Base-by-base conservation (phyloP, 2,113 vertebrate genomes). In the Ochotona curzoniae region DNA sequence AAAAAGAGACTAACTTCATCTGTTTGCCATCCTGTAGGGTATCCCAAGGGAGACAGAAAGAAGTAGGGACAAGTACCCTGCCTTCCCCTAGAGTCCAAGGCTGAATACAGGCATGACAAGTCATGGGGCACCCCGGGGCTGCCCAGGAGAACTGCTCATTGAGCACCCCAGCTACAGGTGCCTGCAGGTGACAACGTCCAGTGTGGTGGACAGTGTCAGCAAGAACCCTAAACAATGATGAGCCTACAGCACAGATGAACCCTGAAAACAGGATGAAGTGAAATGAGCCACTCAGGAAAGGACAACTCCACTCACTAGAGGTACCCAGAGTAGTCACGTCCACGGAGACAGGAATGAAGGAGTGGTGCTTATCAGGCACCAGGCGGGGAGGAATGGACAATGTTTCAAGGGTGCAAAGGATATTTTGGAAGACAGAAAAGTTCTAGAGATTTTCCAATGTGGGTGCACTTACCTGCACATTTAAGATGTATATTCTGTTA, bases 41-140 rank as follows among this genome's bases (percentile, higher is more conserved):
- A 4, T 7, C 14, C 1, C 0, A 2, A 6, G 5, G 18, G 38
- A 54, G 17, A 9, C 8, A 10, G 54, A 57, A 14, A 21, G 28
- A 70, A 49, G 17, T 2, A 20, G 17, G 54, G 4, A 30, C 38
- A 32, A 10, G 67, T 32, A 6, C 25, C 38, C 26, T 23, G 4
- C 76, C 15, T 87, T 32, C 3, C 71, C 35, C 25, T 81, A 18
- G 30, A 17, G 20, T 35, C 32, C 61, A 23, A 82, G 20, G 30
- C 17, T 60, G 30, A 9, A 76, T 18, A 66, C n/a, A 89, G 1
- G n/a, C 4, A 69, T 10, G 7, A 49, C 0, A 57, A 21, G n/a
- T 28, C 30, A 57, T 54, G 69, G n/a, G 30, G 49, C 11, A 54
- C 66, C 8, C 1, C 1, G 13, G 15, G 28, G 15, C 8, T 44